Percentiles rank a stretch among this genome's conserved stretches.
Evolutionary conservation across 2,888 invertebrate genomes (phyloP).

Genomic region (Ectemnius lituratus): DNA sequence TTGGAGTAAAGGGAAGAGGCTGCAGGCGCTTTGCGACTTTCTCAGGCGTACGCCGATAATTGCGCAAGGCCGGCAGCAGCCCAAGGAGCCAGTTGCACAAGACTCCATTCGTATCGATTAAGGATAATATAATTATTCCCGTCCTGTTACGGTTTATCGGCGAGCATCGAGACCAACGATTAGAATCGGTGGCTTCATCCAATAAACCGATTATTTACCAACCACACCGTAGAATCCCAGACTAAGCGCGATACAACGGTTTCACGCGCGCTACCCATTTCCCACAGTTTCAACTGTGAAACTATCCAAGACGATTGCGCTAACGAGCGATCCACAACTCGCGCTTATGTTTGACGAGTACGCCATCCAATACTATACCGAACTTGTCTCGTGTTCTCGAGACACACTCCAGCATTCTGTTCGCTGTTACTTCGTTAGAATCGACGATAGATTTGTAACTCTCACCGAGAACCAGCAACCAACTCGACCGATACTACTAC

Average conservation of each 20-base stretch:
- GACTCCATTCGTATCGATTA: conserved; percentile 15
- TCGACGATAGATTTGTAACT: no score
- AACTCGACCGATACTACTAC: no score
- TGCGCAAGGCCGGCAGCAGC: conserved; percentile 28
- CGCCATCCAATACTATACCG: neutral
- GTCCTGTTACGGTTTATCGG: conserved; percentile 37
- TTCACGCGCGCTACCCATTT: conserved; percentile 32
- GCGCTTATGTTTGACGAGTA: conserved; percentile 20
- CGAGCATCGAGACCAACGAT: conserved; percentile 37
- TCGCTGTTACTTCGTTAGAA: no score
- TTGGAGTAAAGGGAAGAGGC: neutral
- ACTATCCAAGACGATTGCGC: conserved; percentile 22
- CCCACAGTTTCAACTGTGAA: conserved; percentile 36
- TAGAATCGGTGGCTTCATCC: conserved; percentile 29
- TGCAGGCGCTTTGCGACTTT: conserved; percentile 16
- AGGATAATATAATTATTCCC: conserved; percentile 38
- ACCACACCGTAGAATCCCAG: conserved; percentile 16
- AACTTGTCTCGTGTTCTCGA: no score
- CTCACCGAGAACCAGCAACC: no score
- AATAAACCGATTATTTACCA: conserved; percentile 42
- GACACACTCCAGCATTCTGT: no score
- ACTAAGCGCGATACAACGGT: conserved; percentile 21
- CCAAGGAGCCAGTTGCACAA: conserved; percentile 3
- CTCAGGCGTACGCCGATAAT: conserved; percentile 27
- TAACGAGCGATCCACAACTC: conserved; percentile 38